These are phyloP conservation scores for Drosophila siamana DNA, from an alignment of 2,888 invertebrate species.

Conservation along the genomic window DNA sequence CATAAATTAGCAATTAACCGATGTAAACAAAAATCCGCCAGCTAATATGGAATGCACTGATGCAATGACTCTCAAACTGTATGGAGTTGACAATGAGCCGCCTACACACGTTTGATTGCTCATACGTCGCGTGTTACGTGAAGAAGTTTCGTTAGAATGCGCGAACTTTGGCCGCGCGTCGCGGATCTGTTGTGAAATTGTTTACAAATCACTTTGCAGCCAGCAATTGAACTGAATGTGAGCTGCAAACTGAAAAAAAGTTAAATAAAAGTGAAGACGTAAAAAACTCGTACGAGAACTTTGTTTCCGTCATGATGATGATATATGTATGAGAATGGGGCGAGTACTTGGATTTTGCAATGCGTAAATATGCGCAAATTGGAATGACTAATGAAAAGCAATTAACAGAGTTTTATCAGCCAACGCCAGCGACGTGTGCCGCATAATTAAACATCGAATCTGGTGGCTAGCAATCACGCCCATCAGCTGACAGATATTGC, in stretches of 20 bases:
- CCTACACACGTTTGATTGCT: constrained; percentile 2
- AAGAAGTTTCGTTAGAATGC: constrained; percentile 14
- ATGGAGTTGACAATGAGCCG: background rate
- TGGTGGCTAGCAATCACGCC: constrained; percentile 16
- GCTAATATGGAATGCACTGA: background rate
- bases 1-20: constrained; percentile 1
- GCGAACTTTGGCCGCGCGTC: constrained; percentile 33
- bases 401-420: constrained; percentile 68
- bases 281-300: constrained; percentile 16
- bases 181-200: constrained; percentile 30
- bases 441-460: constrained; percentile 49
- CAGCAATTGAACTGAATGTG: constrained; percentile 1
- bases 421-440: constrained; percentile 53
- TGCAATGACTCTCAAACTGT: constrained; percentile 1
- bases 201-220: constrained; percentile 11
- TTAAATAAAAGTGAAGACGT: constrained; percentile 2
- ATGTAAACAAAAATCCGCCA: background rate
- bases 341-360: constrained; percentile 24
- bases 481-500: constrained; percentile 48
- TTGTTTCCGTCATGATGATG: constrained; percentile 39
- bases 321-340: constrained; percentile 15
- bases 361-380: constrained; percentile 45
- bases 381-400: constrained; percentile 69
- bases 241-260: background rate
- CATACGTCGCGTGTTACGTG: constrained; percentile 21